A percentile compares a stretch with the other conserved stretches of the same genome.
phyloP scores from a whole-genome alignment of 1,140 invertebrate species.

The Rhizoglyphus robini region DNA sequence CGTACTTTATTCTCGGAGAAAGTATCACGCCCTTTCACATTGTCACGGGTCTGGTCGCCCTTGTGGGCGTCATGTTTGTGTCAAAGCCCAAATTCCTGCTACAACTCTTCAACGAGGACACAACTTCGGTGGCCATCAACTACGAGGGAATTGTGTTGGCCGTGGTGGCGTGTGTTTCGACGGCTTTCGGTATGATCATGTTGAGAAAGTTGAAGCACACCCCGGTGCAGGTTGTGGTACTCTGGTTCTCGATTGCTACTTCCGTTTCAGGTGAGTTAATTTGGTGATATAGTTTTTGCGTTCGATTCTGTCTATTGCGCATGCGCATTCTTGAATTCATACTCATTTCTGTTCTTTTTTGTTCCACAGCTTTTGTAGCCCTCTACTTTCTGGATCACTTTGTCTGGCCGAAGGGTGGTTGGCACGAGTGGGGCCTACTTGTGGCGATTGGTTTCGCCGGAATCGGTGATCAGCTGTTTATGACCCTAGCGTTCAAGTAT shows the following conservation, averaged over 20 bases:
- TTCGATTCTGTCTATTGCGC: too few relatives aligned
- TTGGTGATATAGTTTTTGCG: too few relatives aligned
- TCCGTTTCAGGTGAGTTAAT: too few relatives aligned
- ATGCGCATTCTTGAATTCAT: too few relatives aligned
- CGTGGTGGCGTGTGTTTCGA: not conserved
- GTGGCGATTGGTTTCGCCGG: constrained; percentile 65
- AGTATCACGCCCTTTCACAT: constrained; percentile 41
- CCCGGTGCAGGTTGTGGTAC: constrained; percentile 50
- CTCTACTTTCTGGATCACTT: not conserved
- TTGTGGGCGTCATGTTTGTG: constrained; percentile 39
- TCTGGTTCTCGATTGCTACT: constrained; percentile 43
- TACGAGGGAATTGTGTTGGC: constrained; percentile 12
- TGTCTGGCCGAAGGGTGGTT: not conserved
- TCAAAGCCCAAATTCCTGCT: constrained; percentile 39
- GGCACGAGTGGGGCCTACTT: constrained; percentile 33
- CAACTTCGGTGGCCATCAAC: not conserved
- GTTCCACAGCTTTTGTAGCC: not conserved
- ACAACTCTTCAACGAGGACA: constrained; percentile 26
- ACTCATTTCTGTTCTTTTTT: not conserved
- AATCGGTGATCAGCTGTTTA: constrained; percentile 67
- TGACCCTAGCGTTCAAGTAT: constrained; percentile 67
- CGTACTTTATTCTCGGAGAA: constrained; percentile 39
- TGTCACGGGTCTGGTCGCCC: constrained; percentile 36
- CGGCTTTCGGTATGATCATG: constrained; percentile 66
- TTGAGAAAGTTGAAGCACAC: constrained; percentile 65